phyloP scores from a whole-genome alignment of 2,888 invertebrate species.

The Cancer borealis region DNA sequence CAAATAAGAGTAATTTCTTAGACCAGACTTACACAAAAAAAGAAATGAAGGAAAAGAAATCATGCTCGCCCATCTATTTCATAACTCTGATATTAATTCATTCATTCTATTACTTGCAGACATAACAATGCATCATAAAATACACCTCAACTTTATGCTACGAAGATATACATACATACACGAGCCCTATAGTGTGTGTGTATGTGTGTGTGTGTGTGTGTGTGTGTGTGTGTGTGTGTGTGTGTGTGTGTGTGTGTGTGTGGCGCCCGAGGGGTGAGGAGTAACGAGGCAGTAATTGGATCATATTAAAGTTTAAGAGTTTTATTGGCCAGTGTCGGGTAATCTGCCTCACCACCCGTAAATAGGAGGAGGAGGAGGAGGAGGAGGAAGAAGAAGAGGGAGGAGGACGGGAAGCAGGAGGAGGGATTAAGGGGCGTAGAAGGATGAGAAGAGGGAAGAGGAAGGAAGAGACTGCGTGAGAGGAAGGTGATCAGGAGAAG shows the following conservation, averaged over 20 bases:
- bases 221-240: constrained; percentile 40
- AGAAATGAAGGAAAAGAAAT: too few species aligned
- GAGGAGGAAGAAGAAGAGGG: background rate
- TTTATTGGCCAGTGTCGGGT: constrained; percentile 66
- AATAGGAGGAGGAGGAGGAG: constrained; percentile 36
- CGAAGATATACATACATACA: constrained; percentile 25
- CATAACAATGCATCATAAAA: background rate
- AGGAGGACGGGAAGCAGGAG: background rate
- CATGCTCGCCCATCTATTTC: background rate
- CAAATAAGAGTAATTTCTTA: too few species aligned
- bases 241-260: constrained; percentile 3
- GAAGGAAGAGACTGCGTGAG: background rate
- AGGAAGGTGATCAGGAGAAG: background rate
- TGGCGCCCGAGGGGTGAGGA: constrained; percentile 37
- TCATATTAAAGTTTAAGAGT: constrained; percentile 72
- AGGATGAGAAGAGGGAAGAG: background rate
- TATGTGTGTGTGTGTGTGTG: constrained; percentile 33
- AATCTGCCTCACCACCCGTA: constrained; percentile 60
- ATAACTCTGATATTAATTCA: background rate
- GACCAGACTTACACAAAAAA: background rate
- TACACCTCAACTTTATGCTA: background rate
- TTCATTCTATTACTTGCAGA: background rate
- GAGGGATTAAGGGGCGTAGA: background rate
- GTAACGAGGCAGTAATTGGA: constrained; percentile 54
- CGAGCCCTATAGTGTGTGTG: background rate